Base-by-base conservation (phyloP, 2,888 invertebrate species). In the Ernsta delagoae region DNA sequence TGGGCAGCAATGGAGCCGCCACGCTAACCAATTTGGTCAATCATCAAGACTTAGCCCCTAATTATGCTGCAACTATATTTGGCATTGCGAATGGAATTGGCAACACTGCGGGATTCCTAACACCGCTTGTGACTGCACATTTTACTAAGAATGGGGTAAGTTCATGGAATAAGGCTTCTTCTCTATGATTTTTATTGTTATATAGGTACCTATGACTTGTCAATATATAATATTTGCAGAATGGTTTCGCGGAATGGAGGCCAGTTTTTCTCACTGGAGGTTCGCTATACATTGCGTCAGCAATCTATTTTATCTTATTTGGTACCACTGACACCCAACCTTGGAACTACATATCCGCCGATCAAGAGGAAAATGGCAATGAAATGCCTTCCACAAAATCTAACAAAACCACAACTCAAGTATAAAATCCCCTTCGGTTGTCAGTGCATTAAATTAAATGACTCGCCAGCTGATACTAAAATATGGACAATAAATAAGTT, bases 11-110 rank as follows among this genome's bases (percentile, higher is more conserved):
- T 73, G 95, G 95, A 0, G 94, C 95, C 1, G 95, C 95, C 0
- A 95, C 95, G 0, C 84, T 95, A 9, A 94, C 95, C 1, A 95
- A 95, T 79, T 83, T 95, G 73, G 94, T 95, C 74, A 95, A 95
- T 75, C 93, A 96, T 53, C 97, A 97, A 80, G 97, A 97, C 84
- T 85, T 97, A 71, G 96, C 97, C 0, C 97, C 97, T 0, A 97
- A 96, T 83, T 97, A 94, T 79, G 97, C 97, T 0, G 97, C 96
- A 0, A 96, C 96, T 0, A 79, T 97, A 41, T 97, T 97, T 72
- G 97, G 97, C 0, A 95, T 96, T 1, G 96, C 96, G 57, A 97
- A 97, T 77, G 96, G 96, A 61, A 87, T 97, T 36, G 96, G 96
- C 12, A 95, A 95, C 60, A 95, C 95, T 0, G 95, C 96, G 16